A percentile compares a stretch with the other conserved stretches of the same genome.
Conservation (phyloP, 2,113 vertebrate genomes). For the Gallinago paraguaiae region DNA sequence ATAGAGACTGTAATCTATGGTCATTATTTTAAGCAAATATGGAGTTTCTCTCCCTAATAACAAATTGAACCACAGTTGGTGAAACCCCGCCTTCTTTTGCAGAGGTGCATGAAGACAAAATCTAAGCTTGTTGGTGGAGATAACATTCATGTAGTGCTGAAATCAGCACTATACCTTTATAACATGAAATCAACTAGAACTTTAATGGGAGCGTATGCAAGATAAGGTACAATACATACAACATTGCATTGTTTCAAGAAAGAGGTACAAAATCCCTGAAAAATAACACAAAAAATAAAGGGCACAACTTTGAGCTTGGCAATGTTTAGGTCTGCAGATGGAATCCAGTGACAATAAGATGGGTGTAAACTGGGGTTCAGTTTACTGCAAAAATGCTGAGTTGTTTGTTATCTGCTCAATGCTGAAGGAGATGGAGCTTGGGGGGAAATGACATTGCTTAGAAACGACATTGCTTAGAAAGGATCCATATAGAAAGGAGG, state of each 20-base stretch:
- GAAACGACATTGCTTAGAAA: not conserved
- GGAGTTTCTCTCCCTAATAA: not conserved
- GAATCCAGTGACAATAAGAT: not conserved
- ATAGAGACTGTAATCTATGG: not conserved
- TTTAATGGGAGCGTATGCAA: not conserved
- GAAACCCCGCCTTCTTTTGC: not conserved
- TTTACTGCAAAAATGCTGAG: not conserved
- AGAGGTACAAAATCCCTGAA: not conserved
- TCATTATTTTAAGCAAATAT: not conserved
- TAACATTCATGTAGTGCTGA: not conserved
- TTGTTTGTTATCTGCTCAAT: not conserved
- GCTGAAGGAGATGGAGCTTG: not conserved
- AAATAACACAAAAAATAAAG: not conserved
- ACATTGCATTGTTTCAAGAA: not conserved
- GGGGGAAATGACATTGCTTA: not conserved
- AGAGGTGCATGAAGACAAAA: not conserved
- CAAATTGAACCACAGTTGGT: not conserved
- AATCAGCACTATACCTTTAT: not conserved
- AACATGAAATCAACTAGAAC: not conserved
- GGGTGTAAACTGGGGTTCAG: not conserved
- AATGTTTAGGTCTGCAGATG: not conserved
- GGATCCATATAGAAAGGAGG: not conserved
- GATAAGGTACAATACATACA: not conserved
- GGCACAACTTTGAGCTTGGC: not conserved
- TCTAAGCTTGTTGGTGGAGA: not conserved